Evolutionary conservation across 2,797 vertebrate genomes (phyloP).

Genomic region (Gymnothorax javanicus): DNA sequence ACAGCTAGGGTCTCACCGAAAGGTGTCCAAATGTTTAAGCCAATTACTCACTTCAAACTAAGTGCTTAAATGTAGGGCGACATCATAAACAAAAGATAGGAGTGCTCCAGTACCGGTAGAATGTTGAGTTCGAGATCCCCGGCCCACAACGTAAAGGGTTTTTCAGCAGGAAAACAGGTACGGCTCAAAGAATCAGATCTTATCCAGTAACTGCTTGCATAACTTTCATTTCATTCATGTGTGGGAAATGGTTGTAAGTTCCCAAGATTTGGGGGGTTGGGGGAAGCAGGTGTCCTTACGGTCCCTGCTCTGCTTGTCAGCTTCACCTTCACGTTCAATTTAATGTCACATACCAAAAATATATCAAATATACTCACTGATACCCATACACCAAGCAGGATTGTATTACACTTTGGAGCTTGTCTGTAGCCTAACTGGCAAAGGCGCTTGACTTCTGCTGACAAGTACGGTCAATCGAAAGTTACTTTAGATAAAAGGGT

Average conservation of each 20-base stretch:
- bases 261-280: neutral
- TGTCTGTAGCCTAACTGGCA: too few relatives aligned
- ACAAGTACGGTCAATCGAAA: too few relatives aligned
- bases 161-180: neutral
- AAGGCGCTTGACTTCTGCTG: too few relatives aligned
- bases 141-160: neutral
- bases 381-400: neutral
- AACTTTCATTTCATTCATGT: neutral
- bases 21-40: neutral
- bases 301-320: too few relatives aligned
- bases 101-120: neutral
- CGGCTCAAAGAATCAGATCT: neutral
- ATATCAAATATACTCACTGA: neutral
- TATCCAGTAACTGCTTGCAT: neutral
- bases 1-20: neutral
- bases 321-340: neutral
- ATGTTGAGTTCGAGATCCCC: neutral
- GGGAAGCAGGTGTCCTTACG: neutral
- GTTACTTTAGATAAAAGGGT: too few relatives aligned
- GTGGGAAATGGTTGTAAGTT: neutral
- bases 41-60: neutral
- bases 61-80: neutral
- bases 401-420: neutral
- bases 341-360: neutral
- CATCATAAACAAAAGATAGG: neutral